Evolutionary conservation across 2,113 vertebrate genomes (phyloP), one percentile per base, ranked within the genome.

Genomic region (Nothobranchius furzeri): DNA sequence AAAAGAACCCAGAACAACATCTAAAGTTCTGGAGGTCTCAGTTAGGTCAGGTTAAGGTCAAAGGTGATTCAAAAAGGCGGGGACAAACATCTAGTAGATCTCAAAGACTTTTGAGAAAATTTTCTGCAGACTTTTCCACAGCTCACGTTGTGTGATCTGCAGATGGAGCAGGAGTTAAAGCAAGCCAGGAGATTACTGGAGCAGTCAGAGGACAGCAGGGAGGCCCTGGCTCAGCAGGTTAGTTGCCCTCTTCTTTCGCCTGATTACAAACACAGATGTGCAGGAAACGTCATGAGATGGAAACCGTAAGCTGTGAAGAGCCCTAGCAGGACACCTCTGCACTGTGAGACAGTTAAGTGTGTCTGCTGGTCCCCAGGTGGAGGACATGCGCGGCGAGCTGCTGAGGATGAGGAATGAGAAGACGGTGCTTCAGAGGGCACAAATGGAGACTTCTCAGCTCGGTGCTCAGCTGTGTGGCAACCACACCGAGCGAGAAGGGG

Each of bases 211-310:
- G 89, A 90, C 55, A 94, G 85, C 82, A 93, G 93, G 90, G 93
- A 95, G 80, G 80, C 90, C 48, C 95, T 99, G 61, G 82, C 92
- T 74, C 92, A 89, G 76, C 95, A 98, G 95, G 96, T 98, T 91
- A 66, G 82, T 77, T 75, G 30, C 30, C 74, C 9, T 13, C 25
- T 35, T 57, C 9, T 64, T 75, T 12, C 50, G 12, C 47, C 57
- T 53, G 42, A 52, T 42, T 68, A 42, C 49, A 14, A 66, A 48
- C 64, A 61, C 48, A 76, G n/a, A 35, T 35, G 25, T 49, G 20
- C 37, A 61, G 6, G n/a, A 65, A 76, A 63, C 13, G 55, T 43
- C 46, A 12, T 10, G 43, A 64, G 54, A 67, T 48, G 9, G 12
- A 48, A 61, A 60, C 51, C 10, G 43, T 12, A 43, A 43, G 42